These are phyloP conservation scores for Euzetes globulus DNA, from an alignment of 2,888 invertebrate genomes.

Conservation along the genomic window DNA sequence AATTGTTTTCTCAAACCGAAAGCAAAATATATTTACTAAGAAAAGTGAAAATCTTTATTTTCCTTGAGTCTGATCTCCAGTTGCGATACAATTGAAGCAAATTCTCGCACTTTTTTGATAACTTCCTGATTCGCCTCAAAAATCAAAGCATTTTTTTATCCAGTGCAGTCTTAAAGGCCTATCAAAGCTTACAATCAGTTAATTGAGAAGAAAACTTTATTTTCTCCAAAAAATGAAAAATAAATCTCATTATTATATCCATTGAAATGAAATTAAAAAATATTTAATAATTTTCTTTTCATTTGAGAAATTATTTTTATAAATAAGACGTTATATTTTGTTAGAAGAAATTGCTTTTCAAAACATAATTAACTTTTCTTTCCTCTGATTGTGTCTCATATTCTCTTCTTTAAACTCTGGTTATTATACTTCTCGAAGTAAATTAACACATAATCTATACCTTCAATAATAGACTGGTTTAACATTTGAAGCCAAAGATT, in stretches of 20 bases:
- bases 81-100: neutral
- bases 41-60: neutral
- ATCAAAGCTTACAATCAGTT: neutral
- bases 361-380: neutral
- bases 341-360: neutral
- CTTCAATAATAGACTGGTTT: neutral
- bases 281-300: neutral
- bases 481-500: neutral
- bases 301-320: neutral
- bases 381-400: neutral
- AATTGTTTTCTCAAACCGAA: neutral
- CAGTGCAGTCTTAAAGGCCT: neutral
- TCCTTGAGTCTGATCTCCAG: neutral
- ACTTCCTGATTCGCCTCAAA: neutral
- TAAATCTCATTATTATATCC: neutral
- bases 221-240: neutral
- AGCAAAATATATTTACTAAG: neutral
- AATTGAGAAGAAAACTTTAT: neutral
- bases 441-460: neutral
- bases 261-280: neutral
- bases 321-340: neutral
- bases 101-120: neutral
- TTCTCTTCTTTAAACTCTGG: neutral
- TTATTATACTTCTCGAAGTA: neutral
- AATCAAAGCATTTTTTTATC: neutral